Percentiles rank a stretch among this genome's conserved stretches.
These are phyloP conservation scores for Eristalinus sepulchralis DNA, from an alignment of 2,888 invertebrate genomes.

Conservation along the genomic window DNA sequence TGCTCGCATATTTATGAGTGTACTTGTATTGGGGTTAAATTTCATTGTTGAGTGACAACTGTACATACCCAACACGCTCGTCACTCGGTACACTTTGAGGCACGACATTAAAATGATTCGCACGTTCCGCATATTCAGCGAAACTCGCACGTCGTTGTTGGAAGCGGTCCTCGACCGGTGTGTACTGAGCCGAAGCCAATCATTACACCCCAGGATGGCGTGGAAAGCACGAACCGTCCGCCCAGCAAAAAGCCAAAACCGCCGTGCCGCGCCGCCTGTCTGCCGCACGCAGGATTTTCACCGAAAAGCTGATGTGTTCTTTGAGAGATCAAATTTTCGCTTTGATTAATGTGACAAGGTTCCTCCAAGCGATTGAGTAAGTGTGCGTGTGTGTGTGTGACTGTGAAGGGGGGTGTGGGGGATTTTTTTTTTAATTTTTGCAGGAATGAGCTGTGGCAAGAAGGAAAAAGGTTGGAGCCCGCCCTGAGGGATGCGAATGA, in stretches of 20 bases:
- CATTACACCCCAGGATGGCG: conserved; percentile 1
- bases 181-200: conserved; percentile 16
- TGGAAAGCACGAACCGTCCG: neutral
- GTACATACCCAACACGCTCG: neutral
- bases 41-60: conserved; percentile 46
- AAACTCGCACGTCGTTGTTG: conserved; percentile 30
- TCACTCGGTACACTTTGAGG: conserved; percentile 30
- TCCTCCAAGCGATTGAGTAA: neutral
- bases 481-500: neutral
- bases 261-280: neutral
- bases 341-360: conserved; percentile 40
- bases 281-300: conserved; percentile 11
- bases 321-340: conserved; percentile 38
- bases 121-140: conserved; percentile 39
- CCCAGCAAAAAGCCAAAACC: neutral
- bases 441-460: neutral
- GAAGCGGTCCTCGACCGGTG: neutral
- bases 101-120: conserved; percentile 49
- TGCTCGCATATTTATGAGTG: conserved; percentile 30
- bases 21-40: conserved; percentile 20
- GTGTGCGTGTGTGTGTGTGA: neutral
- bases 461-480: too few species aligned
- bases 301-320: conserved; percentile 36
- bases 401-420: neutral
- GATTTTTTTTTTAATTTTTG: neutral